Base-by-base conservation (phyloP, 1,140 invertebrate genomes). In the Luehdorfia chinensis region DNA sequence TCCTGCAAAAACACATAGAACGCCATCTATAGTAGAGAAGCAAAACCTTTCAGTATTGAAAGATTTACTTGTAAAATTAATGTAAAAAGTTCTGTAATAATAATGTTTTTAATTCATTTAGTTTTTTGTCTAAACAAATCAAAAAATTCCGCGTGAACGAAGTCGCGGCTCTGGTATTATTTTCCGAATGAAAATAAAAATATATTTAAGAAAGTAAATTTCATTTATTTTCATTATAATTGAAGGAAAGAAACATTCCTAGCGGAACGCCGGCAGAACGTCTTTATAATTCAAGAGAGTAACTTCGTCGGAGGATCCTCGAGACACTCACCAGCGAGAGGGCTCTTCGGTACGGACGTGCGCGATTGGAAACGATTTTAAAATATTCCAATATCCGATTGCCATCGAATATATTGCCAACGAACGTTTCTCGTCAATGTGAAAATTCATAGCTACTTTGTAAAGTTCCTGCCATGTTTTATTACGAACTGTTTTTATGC, bases 361-460 rank as follows among this genome's bases (percentile, higher is more conserved):
- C 33, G 15, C 33, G 11, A 11, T 36, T 21, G 16, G 12, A 21
- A 36, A 36, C 33, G 15, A 11, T 19, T 36, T 36, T 36, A 36
- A 36, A 36, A 36, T 36, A 36, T 36, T 36, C 16, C 33, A 36
- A 36, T 19, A 36, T 36, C 18, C 33, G 33, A 36, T 36, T 36
- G 33, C 33, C 18, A 21, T 36, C 9, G 33, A 36, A 36, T 36
- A 36, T 36, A 36, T 36, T 36, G 9, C 15, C 33, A 21, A 13
- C 33, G 33, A 21, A 19, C 33, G 33, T 18, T 36, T 36, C 18
- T 36, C 33, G 19, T 36, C 33, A 21, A 18, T 21, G 33, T 12
- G n/a, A 6, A 21, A 36, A 36, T 36, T 21, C 33, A 21, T 9
- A 9, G 33, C 11, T 18, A n/a, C 33, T 12, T 36, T 36, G 18